Conservation (phyloP, 2,888 invertebrate species). For the Alloscopus bannaensis region DNA sequence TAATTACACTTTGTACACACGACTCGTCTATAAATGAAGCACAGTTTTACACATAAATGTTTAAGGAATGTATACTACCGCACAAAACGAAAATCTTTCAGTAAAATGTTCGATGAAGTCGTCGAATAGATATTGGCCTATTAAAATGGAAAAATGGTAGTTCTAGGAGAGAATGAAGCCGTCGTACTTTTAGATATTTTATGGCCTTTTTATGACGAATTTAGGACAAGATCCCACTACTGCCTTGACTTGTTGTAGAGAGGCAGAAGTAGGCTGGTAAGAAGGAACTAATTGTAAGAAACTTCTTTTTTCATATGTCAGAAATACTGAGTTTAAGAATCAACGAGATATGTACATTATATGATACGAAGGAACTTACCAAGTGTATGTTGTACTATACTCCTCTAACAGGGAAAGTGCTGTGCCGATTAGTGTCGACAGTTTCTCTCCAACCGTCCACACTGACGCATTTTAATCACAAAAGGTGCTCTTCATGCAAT, state of each 20-base stretch:
- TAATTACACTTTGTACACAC: too few relatives aligned
- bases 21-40: too few relatives aligned
- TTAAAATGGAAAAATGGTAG: conserved; percentile 28
- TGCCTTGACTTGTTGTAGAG: not conserved
- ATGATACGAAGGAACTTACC: not conserved
- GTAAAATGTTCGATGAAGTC: conserved; percentile 23
- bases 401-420: not conserved
- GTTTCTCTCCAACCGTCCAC: too few relatives aligned
- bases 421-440: too few relatives aligned
- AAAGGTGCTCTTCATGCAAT: too few relatives aligned
- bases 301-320: too few relatives aligned
- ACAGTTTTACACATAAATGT: not conserved
- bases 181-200: conserved; percentile 39
- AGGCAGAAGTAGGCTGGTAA: too few relatives aligned
- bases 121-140: conserved; percentile 40
- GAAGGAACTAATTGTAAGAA: too few relatives aligned
- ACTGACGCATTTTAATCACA: too few relatives aligned
- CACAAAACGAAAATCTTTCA: not conserved
- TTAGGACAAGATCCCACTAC: conserved; percentile 17
- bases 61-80: not conserved
- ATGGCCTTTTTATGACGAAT: conserved; percentile 46
- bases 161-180: conserved; percentile 16
- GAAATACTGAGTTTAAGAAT: not conserved
- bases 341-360: not conserved
- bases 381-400: not conserved